phyloP scores from a whole-genome alignment of 1,140 invertebrate genomes.

The Saccostrea glomerata region DNA sequence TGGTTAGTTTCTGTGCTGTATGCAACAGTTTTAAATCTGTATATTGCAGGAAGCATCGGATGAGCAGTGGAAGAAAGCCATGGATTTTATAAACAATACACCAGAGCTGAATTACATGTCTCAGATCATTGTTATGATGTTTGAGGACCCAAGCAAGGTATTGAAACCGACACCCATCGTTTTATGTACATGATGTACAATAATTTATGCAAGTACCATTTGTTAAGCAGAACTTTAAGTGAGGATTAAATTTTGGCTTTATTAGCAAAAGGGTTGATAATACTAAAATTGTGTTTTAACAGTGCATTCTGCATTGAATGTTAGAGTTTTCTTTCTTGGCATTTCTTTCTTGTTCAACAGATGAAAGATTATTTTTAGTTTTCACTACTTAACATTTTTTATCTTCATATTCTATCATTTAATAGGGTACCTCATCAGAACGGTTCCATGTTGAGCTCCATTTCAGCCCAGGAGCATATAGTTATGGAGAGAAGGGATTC shows the following conservation, averaged over 20 bases:
- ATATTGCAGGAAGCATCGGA: constrained; percentile 84
- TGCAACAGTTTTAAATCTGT: not conserved
- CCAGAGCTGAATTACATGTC: constrained; percentile 99
- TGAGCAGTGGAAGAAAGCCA: constrained; percentile 98
- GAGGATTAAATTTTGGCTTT: too few species aligned
- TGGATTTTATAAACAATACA: constrained; percentile 97
- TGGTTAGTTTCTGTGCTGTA: too few species aligned
- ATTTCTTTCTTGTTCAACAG: too few species aligned
- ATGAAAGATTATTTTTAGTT: too few species aligned
- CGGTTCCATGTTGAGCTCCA: constrained; percentile 97
- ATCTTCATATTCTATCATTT: not conserved
- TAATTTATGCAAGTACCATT: too few species aligned
- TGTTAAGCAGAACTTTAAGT: too few species aligned
- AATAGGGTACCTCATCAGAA: constrained; percentile 78
- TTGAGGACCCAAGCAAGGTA: constrained; percentile 97
- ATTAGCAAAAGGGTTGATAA: too few species aligned
- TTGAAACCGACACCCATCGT: not conserved
- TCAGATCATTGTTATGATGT: constrained; percentile 99
- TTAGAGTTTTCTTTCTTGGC: too few species aligned
- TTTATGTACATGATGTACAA: too few species aligned
- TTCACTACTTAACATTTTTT: not conserved
- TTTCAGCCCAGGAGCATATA: constrained; percentile 92
- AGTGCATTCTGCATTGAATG: too few species aligned
- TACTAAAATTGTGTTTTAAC: too few species aligned
- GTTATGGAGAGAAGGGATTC: constrained; percentile 63